Conservation (phyloP, 1,140 invertebrate genomes). For the Zaprionus vittiger region DNA sequence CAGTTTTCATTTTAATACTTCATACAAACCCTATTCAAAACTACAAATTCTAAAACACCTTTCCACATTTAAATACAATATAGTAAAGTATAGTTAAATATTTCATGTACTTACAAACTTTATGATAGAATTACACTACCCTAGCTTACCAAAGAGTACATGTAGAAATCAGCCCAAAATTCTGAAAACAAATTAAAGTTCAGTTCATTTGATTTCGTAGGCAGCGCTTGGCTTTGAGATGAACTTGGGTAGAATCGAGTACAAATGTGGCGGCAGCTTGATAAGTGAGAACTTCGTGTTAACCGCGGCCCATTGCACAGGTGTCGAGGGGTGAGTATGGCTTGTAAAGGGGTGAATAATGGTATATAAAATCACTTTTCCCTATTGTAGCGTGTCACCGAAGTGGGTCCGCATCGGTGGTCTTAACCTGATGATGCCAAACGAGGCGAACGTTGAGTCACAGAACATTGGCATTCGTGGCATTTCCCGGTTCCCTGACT, state of each 20-base stretch:
- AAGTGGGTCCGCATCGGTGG: constrained; percentile 73
- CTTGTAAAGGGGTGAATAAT: neutral
- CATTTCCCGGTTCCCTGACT: constrained; percentile 62
- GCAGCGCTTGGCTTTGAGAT: constrained; percentile 64
- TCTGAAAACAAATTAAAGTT: constrained; percentile 4
- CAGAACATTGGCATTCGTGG: constrained; percentile 55
- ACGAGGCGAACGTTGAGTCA: constrained; percentile 44
- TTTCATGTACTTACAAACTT: neutral
- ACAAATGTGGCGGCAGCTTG: constrained; percentile 83
- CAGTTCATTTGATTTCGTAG: constrained; percentile 46
- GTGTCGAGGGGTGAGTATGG: constrained; percentile 61
- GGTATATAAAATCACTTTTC: neutral
- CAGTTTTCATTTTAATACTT: neutral
- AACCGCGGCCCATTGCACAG: constrained; percentile 79
- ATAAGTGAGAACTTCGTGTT: constrained; percentile 82
- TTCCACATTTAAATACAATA: too few species aligned
- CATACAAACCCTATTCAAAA: neutral
- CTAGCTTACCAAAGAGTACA: neutral
- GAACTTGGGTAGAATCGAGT: constrained; percentile 53
- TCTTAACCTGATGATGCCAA: constrained; percentile 60
- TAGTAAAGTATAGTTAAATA: neutral
- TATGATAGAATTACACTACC: neutral
- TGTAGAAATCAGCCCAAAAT: neutral
- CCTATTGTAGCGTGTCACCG: constrained; percentile 50
- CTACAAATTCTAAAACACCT: neutral